phyloP scores from a whole-genome alignment of 2,888 invertebrate species.

The Campopleginae sp. region DNA sequence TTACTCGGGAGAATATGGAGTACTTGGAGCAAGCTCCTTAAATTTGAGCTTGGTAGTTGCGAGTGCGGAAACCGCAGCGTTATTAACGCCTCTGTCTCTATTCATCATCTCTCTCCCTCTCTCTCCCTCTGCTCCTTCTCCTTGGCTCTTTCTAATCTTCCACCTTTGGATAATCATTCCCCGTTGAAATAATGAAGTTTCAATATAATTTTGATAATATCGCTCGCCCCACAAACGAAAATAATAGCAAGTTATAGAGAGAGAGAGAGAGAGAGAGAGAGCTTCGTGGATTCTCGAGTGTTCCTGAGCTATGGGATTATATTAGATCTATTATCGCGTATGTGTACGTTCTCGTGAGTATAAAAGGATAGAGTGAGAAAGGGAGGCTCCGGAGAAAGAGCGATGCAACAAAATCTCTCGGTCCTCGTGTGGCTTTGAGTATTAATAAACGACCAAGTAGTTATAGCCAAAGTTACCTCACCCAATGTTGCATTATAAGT shows the following conservation, averaged over 20 bases:
- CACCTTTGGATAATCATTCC: slow-evolving; percentile 64
- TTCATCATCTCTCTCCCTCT: neutral
- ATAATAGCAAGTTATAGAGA: slow-evolving; percentile 58
- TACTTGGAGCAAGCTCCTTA: slow-evolving; percentile 22
- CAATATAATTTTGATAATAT: slow-evolving; percentile 68
- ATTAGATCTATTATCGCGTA: slow-evolving; percentile 46
- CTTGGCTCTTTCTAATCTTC: slow-evolving; percentile 6
- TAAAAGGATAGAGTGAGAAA: slow-evolving; percentile 36
- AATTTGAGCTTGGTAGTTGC: slow-evolving; percentile 18
- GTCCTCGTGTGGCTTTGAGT: slow-evolving; percentile 59
- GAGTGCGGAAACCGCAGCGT: slow-evolving; percentile 50
- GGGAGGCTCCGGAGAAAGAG: neutral
- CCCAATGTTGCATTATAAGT: slow-evolving; percentile 56
- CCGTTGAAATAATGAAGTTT: slow-evolving; percentile 68
- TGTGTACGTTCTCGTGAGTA: slow-evolving; percentile 30
- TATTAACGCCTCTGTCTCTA: slow-evolving; percentile 59
- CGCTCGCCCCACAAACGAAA: slow-evolving; percentile 55
- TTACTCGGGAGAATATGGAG: slow-evolving; percentile 42
- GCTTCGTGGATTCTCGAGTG: slow-evolving; percentile 33
- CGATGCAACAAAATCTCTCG: slow-evolving; percentile 54
- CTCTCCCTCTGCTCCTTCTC: slow-evolving; percentile 17
- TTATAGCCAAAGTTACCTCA: slow-evolving; percentile 59
- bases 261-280: no score
- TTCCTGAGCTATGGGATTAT: slow-evolving; percentile 58
- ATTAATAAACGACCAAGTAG: slow-evolving; percentile 63